Evolutionary conservation across 2,113 vertebrate genomes (phyloP).

Genomic region (Sphaerodactylus townsendi): DNA sequence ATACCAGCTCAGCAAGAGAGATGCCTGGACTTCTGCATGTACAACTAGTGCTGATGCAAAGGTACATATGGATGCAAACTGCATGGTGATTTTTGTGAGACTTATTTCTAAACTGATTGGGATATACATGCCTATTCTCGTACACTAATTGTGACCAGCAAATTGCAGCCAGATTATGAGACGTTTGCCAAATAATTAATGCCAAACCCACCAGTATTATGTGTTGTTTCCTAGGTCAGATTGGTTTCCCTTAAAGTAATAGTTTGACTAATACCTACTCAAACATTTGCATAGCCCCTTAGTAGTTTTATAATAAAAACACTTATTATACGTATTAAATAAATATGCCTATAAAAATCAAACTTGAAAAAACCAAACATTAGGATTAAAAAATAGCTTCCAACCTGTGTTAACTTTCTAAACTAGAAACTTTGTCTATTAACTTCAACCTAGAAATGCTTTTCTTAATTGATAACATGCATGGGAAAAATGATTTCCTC

Average conservation of each 20-base stretch:
- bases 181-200: not conserved
- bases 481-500: not conserved
- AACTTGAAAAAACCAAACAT: slow-evolving; percentile 46
- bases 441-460: not conserved
- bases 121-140: not conserved
- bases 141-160: not conserved
- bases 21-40: no score
- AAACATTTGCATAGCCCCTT: slow-evolving; percentile 49
- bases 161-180: not conserved
- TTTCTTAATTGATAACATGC: not conserved
- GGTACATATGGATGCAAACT: no score
- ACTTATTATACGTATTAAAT: slow-evolving; percentile 62
- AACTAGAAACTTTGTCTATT: not conserved
- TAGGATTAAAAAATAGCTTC: not conserved
- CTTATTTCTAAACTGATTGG: not conserved
- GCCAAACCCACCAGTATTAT: not conserved
- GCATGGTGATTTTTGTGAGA: not conserved
- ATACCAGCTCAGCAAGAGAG: no score
- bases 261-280: slow-evolving; percentile 63
- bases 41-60: no score
- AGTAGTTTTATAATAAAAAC: slow-evolving; percentile 49
- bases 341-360: slow-evolving; percentile 54
- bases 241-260: slow-evolving; percentile 45
- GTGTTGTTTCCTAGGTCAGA: slow-evolving; percentile 47
- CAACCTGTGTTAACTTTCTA: slow-evolving; percentile 7